A percentile compares a stretch with the other conserved stretches of the same genome.
These are phyloP conservation scores for Leptinotarsa peninsularis DNA, from an alignment of 2,888 invertebrate genomes.

Conservation along the genomic window DNA sequence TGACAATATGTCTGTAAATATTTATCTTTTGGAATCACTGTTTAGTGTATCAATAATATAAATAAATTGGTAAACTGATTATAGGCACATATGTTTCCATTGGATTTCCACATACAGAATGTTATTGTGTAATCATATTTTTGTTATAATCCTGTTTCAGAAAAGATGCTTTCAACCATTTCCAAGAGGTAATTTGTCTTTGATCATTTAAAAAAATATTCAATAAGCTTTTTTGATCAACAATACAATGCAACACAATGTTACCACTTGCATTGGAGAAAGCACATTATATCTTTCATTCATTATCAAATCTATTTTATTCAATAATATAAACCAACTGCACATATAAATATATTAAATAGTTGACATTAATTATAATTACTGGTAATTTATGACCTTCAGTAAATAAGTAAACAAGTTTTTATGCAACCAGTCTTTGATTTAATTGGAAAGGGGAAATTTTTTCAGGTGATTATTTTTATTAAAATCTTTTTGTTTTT, in stretches of 20 bases:
- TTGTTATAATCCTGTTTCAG: conserved; percentile 16
- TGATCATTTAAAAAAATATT: no score
- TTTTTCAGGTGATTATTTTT: no score
- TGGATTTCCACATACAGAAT: not conserved
- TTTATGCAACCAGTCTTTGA: not conserved
- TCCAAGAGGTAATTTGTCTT: conserved; percentile 19
- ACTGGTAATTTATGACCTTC: not conserved
- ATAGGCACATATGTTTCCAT: not conserved
- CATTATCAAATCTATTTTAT: conserved; percentile 2
- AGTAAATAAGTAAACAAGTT: not conserved
- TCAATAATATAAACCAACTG: not conserved
- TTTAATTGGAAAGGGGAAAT: no score
- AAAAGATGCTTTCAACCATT: conserved; percentile 16
- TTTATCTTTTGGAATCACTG: not conserved
- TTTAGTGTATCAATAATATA: conserved; percentile 1
- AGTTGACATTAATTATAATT: not conserved
- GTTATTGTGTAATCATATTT: conserved; percentile 21
- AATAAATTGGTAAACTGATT: not conserved
- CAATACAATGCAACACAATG: no score
- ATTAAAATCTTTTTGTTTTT: no score
- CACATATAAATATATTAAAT: not conserved
- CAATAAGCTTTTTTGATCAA: no score
- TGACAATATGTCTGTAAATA: conserved; percentile 20
- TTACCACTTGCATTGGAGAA: not conserved
- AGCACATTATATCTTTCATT: not conserved